These are phyloP conservation scores for Leptinotarsa lineolata DNA, from an alignment of 1,140 invertebrate species.

Conservation along the genomic window DNA sequence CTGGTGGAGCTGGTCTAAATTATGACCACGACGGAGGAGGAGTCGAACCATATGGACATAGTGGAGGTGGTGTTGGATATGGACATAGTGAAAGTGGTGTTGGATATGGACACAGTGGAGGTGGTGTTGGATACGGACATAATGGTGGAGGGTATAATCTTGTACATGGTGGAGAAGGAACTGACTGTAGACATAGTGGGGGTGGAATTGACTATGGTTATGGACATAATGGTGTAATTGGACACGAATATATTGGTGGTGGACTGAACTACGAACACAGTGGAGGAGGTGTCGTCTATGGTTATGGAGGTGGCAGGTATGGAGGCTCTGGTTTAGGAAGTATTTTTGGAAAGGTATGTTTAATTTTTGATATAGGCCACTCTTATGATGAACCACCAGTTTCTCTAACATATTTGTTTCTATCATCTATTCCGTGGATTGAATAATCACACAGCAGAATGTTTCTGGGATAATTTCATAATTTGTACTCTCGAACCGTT, in stretches of 20 bases:
- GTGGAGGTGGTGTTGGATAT: too few relatives aligned
- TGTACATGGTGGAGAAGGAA: not conserved
- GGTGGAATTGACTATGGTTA: not conserved
- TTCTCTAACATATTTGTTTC: too few relatives aligned
- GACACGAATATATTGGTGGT: not conserved
- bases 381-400: too few relatives aligned
- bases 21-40: not conserved
- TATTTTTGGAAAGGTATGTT: not conserved
- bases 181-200: not conserved
- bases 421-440: too few relatives aligned
- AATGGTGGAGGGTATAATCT: not conserved
- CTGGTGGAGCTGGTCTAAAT: not conserved
- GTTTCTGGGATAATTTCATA: too few relatives aligned
- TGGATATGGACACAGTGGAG: not conserved
- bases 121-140: not conserved
- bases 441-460: too few relatives aligned
- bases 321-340: not conserved
- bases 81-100: not conserved
- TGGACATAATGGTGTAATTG: not conserved
- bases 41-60: not conserved
- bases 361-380: not conserved
- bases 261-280: not conserved
- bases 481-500: too few relatives aligned
- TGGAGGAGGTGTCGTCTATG: not conserved
- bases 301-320: not conserved